Evolutionary conservation across 2,888 invertebrate species (phyloP), one percentile per base, ranked within the genome.

Genomic region (Melipona bicolor): DNA sequence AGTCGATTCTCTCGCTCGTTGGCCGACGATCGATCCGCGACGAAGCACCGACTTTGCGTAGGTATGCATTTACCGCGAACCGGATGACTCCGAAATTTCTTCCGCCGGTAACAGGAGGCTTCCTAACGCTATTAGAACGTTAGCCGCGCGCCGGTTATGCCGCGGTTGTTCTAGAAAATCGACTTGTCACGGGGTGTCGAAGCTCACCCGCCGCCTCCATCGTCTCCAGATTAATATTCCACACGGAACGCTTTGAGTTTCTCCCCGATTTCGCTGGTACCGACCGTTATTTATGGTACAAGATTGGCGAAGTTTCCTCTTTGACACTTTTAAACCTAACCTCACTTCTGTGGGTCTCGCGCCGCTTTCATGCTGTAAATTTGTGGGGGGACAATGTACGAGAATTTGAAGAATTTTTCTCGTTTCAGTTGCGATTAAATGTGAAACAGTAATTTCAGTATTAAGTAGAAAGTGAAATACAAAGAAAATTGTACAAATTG

Each of bases 41-140:
- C 70, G 84, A 79, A 84, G 84, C 83, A 83, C 83, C 83, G 59
- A 43, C 59, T 84, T 84, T 84, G 84, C 84, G 79, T 79, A 79
- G 74, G 68, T 61, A 76, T 79, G 84, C 84, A 81, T 77, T 84
- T 79, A 77, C 80, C 77, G 80, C 77, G 85, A 77, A 74, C 84
- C 84, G 84, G 84, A 84, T 70, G 79, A 81, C 83, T 84, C 79
- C 64, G 84, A 84, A 87, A 84, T 86, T 84, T 85, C 86, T 88
- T 89, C 87, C 85, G 87, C 78, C 83, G 85, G 87, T 89, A 89
- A 89, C 81, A 81, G 81, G 74, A 85, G 85, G 84, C 85, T 89
- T 89, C 88, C 89, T 85, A 82, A 88, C 84, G 72, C 82, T 68
- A 87, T 89, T 89, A 89, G 81, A 81, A 74, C 78, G 77, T 79